Evolutionary conservation across 2,888 invertebrate genomes (phyloP).

Genomic region (Rhopalosiphum nymphaeae): DNA sequence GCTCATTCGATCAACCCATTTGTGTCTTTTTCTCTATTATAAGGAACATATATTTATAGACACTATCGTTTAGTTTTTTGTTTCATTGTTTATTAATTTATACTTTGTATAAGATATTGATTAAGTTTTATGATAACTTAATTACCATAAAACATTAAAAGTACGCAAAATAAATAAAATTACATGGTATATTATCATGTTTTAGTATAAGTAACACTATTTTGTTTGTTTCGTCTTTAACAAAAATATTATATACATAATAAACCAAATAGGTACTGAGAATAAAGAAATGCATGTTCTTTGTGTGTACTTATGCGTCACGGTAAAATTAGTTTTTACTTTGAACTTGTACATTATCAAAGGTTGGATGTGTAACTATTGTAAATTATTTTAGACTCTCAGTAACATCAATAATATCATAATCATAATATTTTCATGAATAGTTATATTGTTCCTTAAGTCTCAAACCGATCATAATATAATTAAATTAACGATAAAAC

Average conservation of each 20-base stretch:
- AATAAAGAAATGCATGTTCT: not conserved
- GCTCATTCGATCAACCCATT: too few species aligned
- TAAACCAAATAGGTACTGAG: not conserved
- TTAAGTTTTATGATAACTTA: not conserved
- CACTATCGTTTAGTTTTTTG: not conserved
- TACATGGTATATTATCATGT: not conserved
- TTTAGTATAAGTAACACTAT: not conserved
- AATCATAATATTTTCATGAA: not conserved
- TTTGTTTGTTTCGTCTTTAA: not conserved
- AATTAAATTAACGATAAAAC: not conserved
- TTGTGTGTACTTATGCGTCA: not conserved
- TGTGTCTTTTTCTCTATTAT: too few species aligned
- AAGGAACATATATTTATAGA: not conserved
- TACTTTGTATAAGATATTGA: not conserved
- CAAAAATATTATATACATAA: not conserved
- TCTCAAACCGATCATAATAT: not conserved
- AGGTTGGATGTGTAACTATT: not conserved
- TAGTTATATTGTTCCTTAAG: not conserved
- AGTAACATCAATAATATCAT: not conserved
- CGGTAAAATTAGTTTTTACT: not conserved
- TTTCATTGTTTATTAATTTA: not conserved
- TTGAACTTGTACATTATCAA: not conserved
- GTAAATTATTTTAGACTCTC: not conserved
- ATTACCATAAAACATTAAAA: not conserved
- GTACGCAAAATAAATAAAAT: not conserved